A percentile compares a stretch with the other conserved stretches of the same genome.
Evolutionary conservation across 53 echinoderm and acorn worm species (phyloP).

Genomic region (Hippasteria phrygiana): DNA sequence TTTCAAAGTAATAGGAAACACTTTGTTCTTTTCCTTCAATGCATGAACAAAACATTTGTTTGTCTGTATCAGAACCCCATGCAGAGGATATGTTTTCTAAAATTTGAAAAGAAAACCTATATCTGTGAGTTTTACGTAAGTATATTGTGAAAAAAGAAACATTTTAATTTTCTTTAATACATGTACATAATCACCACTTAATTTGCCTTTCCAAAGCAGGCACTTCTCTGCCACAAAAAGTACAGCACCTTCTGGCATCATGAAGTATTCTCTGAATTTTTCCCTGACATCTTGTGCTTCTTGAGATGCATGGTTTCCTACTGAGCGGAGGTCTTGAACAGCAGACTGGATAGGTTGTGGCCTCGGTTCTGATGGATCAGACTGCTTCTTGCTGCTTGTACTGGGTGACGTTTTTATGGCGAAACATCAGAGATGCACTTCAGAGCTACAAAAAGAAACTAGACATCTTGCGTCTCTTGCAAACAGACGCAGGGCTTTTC

Average conservation of each 20-base stretch:
- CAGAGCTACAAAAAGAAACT: slow-evolving; percentile 53
- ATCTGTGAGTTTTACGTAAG: too few relatives aligned
- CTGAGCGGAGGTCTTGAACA: not conserved
- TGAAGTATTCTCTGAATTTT: not conserved
- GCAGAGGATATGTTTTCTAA: too few relatives aligned
- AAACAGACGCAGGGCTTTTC: too few relatives aligned
- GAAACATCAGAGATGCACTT: slow-evolving; percentile 54
- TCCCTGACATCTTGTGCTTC: slow-evolving; percentile 26
- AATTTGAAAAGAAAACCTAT: too few relatives aligned
- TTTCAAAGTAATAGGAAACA: too few relatives aligned
- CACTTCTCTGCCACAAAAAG: slow-evolving; percentile 14
- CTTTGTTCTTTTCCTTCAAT: too few relatives aligned
- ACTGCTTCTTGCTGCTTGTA: slow-evolving; percentile 10
- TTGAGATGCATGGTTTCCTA: not conserved
- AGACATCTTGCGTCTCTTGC: too few relatives aligned
- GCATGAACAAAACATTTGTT: too few relatives aligned
- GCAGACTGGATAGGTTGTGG: not conserved
- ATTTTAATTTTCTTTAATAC: too few relatives aligned
- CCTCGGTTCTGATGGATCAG: not conserved
- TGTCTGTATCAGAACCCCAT: too few relatives aligned
- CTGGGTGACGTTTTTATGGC: slow-evolving; percentile 39
- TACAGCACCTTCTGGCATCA: not conserved
- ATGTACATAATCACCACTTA: too few relatives aligned
- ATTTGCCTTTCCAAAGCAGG: not conserved
- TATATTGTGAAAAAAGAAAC: too few relatives aligned